Conservation (phyloP, 2,113 vertebrate species). For the Alosa alosa region DNA sequence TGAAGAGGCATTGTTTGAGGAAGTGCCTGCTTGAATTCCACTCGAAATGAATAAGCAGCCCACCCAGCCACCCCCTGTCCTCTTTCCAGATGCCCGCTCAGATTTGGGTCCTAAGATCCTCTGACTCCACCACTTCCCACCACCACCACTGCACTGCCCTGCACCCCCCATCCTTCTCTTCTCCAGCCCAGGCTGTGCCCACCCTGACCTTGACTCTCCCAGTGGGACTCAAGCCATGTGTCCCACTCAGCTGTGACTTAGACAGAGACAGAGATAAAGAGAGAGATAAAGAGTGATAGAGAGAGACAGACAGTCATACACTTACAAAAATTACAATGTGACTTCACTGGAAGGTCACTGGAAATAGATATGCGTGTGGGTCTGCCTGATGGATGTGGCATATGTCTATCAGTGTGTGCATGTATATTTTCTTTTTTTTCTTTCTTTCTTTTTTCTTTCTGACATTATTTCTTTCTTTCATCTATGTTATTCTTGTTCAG, state of each 20-base stretch:
- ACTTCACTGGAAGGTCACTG: neutral
- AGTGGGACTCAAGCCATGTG: slow-evolving; percentile 61
- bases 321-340: neutral
- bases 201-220: slow-evolving; percentile 63
- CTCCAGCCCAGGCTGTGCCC: neutral
- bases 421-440: too few species aligned
- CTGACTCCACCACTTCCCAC: neutral
- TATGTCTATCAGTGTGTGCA: neutral
- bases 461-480: neutral
- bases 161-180: neutral
- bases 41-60: slow-evolving; percentile 10
- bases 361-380: neutral
- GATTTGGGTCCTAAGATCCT: neutral
- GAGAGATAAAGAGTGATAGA: slow-evolving; percentile 4
- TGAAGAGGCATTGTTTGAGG: slow-evolving; percentile 12
- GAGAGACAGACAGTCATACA: neutral
- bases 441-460: neutral
- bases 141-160: neutral
- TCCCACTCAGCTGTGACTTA: slow-evolving; percentile 70
- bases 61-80: neutral
- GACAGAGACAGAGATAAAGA: slow-evolving; percentile 32
- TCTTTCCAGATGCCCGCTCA: neutral
- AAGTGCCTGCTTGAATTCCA: neutral
- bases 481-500: neutral
- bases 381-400: neutral